These are phyloP conservation scores for Pipistrellus nathusii DNA, from an alignment of 2,797 vertebrate species.

Conservation along the genomic window DNA sequence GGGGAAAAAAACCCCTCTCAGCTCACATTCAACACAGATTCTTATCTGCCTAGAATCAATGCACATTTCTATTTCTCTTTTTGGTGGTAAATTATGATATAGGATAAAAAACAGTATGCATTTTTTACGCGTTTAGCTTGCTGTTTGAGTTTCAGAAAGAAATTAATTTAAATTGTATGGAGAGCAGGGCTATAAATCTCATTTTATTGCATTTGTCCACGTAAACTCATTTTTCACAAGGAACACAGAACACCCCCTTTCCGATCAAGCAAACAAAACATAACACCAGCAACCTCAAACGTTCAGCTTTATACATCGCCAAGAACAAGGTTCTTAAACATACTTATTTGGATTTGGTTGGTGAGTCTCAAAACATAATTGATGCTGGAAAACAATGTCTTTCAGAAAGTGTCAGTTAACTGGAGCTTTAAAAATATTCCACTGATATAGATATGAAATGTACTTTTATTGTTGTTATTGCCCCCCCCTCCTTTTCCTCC, in stretches of 20 bases:
- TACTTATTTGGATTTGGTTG: slow-evolving; percentile 64
- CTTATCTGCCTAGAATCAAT: slow-evolving; percentile 79
- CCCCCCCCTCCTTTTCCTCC: rapidly evolving
- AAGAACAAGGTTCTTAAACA: slow-evolving; percentile 43
- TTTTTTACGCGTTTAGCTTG: slow-evolving; percentile 63
- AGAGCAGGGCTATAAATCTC: slow-evolving; percentile 73
- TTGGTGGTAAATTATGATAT: slow-evolving; percentile 66
- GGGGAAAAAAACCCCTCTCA: slow-evolving; percentile 74
- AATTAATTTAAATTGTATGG: slow-evolving; percentile 76
- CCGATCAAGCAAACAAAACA: slow-evolving; percentile 49
- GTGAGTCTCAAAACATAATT: slow-evolving; percentile 24
- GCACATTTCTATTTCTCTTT: slow-evolving; percentile 75
- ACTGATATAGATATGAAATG: background rate
- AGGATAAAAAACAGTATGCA: slow-evolving; percentile 63
- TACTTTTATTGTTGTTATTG: background rate
- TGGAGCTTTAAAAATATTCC: background rate
- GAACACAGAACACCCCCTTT: slow-evolving; percentile 58
- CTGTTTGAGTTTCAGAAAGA: slow-evolving; percentile 72
- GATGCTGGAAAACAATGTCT: slow-evolving; percentile 44
- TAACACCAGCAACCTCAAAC: background rate
- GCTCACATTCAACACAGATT: slow-evolving; percentile 82
- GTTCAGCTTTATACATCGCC: slow-evolving; percentile 51
- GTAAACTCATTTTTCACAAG: slow-evolving; percentile 76
- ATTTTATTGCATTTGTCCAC: slow-evolving; percentile 69
- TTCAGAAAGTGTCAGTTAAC: slow-evolving; percentile 29